These are phyloP conservation scores for Cryptocheilus praepositus DNA, from an alignment of 2,888 invertebrate species.

Conservation along the genomic window DNA sequence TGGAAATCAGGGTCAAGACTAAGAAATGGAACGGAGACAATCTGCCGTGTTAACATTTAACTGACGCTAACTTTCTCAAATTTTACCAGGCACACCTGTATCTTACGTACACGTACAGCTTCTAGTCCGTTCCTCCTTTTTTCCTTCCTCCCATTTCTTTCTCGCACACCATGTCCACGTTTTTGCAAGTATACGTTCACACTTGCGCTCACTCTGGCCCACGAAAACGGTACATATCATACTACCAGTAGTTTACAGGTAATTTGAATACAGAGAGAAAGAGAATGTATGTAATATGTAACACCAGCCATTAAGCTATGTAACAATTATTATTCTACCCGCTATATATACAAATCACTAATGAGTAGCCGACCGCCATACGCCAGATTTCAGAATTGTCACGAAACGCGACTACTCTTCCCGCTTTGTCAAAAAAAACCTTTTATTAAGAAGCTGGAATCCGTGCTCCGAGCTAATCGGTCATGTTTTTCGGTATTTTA, in stretches of 20 bases:
- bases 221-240: slow-evolving; percentile 11
- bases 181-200: neutral
- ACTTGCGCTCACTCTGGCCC: slow-evolving; percentile 12
- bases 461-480: too few species aligned
- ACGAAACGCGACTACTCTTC: too few species aligned
- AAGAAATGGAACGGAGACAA: too few species aligned
- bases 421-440: too few species aligned
- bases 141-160: neutral
- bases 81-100: slow-evolving; percentile 36
- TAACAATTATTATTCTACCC: slow-evolving; percentile 66
- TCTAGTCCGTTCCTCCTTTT: neutral
- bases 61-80: slow-evolving; percentile 10
- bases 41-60: too few species aligned
- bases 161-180: neutral
- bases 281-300: slow-evolving; percentile 45
- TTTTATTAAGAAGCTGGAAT: too few species aligned
- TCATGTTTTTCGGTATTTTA: too few species aligned
- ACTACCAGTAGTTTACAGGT: slow-evolving; percentile 32
- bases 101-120: slow-evolving; percentile 3
- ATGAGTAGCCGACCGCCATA: slow-evolving; percentile 36
- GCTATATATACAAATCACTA: slow-evolving; percentile 71
- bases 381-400: too few species aligned
- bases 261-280: slow-evolving; percentile 62
- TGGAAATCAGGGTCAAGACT: slow-evolving; percentile 8
- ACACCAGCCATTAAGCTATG: slow-evolving; percentile 71